Conservation (phyloP, 2,797 vertebrate genomes). For the Salarias fasciatus region DNA sequence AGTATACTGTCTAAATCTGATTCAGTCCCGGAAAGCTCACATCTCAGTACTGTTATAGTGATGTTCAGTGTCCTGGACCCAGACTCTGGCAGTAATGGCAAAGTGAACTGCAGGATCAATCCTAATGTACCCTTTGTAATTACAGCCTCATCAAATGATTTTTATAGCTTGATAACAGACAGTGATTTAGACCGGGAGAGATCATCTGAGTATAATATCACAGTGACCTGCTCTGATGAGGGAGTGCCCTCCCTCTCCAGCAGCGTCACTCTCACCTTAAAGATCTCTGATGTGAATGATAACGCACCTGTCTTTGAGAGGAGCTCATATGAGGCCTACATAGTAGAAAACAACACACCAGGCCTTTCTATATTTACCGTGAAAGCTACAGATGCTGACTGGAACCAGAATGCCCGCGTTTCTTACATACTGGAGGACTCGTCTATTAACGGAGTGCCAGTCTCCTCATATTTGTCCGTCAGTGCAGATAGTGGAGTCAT, state of each 20-base stretch:
- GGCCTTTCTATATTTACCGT: constrained; percentile 59
- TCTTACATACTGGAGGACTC: no score
- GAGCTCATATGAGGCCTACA: constrained; percentile 55
- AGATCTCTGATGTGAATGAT: no score
- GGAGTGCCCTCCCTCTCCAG: background rate
- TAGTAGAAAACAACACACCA: constrained; percentile 51
- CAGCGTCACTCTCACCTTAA: no score
- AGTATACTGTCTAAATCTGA: constrained; percentile 53
- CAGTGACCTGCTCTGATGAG: constrained; percentile 54
- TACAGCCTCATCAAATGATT: constrained; percentile 59
- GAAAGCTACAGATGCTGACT: constrained; percentile 31
- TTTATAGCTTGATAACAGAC: constrained; percentile 58
- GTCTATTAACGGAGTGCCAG: no score
- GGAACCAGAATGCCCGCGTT: constrained; percentile 71
- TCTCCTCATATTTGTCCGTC: no score
- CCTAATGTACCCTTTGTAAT: constrained; percentile 65
- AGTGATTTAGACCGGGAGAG: constrained; percentile 33
- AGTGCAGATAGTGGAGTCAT: constrained; percentile 38
- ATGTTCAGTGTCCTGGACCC: constrained; percentile 58
- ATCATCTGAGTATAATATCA: constrained; percentile 74
- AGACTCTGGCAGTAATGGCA: constrained; percentile 72
- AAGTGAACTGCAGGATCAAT: constrained; percentile 64
- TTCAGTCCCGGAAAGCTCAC: constrained; percentile 47
- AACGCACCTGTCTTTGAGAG: no score
- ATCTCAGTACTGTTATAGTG: constrained; percentile 27